These are phyloP conservation scores for Melipona quadrifasciata DNA, from an alignment of 1,140 invertebrate genomes.

Conservation along the genomic window DNA sequence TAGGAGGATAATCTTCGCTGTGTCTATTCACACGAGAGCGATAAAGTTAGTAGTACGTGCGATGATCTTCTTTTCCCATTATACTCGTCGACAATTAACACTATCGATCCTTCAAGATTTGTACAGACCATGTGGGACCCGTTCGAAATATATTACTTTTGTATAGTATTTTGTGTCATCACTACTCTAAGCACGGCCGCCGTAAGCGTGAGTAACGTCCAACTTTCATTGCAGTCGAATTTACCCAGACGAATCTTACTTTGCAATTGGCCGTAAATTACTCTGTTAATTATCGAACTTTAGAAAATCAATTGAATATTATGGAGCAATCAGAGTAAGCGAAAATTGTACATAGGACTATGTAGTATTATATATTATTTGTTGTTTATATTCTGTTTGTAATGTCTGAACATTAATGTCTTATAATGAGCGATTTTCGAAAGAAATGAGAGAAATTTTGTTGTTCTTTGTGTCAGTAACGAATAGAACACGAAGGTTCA, in stretches of 20 bases:
- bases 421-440: too few relatives aligned
- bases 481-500: not conserved
- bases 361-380: too few relatives aligned
- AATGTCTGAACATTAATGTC: too few relatives aligned
- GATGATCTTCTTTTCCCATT: not conserved
- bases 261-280: too few relatives aligned
- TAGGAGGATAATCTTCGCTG: not conserved
- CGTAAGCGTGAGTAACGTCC: slow-evolving; percentile 26
- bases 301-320: too few relatives aligned
- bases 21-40: not conserved
- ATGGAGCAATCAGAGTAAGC: too few relatives aligned
- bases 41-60: not conserved
- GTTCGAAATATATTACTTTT: not conserved
- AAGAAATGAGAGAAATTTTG: not conserved
- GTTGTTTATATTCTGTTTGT: too few relatives aligned
- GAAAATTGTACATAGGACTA: too few relatives aligned
- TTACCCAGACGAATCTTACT: too few relatives aligned
- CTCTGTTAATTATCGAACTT: too few relatives aligned
- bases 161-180: not conserved
- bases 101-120: not conserved
- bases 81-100: not conserved
- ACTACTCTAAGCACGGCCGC: not conserved
- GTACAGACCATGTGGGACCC: not conserved
- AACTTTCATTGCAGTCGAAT: not conserved
- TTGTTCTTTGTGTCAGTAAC: not conserved